Evolutionary conservation across 2,797 vertebrate species (phyloP).

Genomic region (Notolabrus celidotus): DNA sequence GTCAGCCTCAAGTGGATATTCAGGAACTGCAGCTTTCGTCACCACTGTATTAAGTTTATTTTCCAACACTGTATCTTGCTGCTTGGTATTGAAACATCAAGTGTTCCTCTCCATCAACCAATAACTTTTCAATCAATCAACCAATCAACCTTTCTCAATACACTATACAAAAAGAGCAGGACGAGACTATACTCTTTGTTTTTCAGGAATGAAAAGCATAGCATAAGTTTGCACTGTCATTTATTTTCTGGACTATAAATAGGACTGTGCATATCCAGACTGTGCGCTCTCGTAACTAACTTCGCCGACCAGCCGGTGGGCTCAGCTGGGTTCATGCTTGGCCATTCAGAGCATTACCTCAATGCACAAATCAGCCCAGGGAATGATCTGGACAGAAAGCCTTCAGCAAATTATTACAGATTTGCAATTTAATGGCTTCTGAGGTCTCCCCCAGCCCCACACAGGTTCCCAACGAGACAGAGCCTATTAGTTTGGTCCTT

Average conservation of each 20-base stretch:
- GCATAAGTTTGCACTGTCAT: conserved; percentile 29
- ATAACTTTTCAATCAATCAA: no score
- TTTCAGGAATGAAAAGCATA: conserved; percentile 16
- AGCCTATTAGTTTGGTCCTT: conserved; percentile 85
- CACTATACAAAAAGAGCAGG: no score
- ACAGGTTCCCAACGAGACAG: conserved; percentile 80
- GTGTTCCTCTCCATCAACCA: no score
- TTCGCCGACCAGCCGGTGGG: conserved; percentile 63
- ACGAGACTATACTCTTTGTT: no score
- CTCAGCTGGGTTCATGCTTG: conserved; percentile 77
- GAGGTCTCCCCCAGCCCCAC: conserved; percentile 79
- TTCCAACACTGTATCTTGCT: no score
- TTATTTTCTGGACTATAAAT: conserved; percentile 59
- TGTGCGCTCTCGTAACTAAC: conserved; percentile 43
- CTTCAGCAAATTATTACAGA: conserved; percentile 86
- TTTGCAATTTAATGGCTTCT: conserved; percentile 88
- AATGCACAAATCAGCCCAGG: conserved; percentile 76
- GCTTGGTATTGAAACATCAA: no score
- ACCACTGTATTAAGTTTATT: no score
- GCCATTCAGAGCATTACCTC: conserved; percentile 70
- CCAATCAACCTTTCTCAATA: neutral
- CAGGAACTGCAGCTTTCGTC: no score
- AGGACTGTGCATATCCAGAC: conserved; percentile 24
- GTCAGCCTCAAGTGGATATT: no score
- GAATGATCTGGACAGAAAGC: conserved; percentile 80